Percentiles rank a stretch among this genome's conserved stretches.
Evolutionary conservation across 2,113 vertebrate genomes (phyloP).

Genomic region (Dicaeum eximium): DNA sequence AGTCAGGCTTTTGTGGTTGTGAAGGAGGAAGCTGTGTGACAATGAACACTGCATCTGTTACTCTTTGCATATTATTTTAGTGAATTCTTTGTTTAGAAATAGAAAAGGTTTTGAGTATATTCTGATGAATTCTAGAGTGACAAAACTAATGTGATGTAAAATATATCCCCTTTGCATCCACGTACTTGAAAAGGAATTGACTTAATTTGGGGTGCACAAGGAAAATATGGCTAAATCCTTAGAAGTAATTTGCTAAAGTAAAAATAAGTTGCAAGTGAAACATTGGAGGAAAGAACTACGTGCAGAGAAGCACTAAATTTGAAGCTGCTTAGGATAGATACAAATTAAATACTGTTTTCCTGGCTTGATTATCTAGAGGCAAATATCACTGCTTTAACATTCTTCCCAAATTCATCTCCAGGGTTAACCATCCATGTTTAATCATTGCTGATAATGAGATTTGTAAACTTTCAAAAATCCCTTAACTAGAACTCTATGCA

Average conservation of each 20-base stretch:
- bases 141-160: neutral
- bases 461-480: conserved; percentile 17
- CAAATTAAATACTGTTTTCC: neutral
- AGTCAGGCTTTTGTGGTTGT: neutral
- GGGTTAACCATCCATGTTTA: conserved; percentile 50
- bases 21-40: neutral
- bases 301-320: neutral
- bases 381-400: conserved; percentile 34
- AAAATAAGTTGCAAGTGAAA: neutral
- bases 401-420: conserved; percentile 44
- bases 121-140: neutral
- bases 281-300: neutral
- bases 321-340: neutral
- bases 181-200: neutral
- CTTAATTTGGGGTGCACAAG: neutral
- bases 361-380: conserved; percentile 24
- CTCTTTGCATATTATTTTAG: neutral
- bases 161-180: neutral
- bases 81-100: neutral
- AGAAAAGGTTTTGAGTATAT: neutral
- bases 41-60: neutral
- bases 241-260: neutral
- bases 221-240: neutral
- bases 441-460: conserved; percentile 45
- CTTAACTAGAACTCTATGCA: conserved; percentile 8